Percentiles rank a stretch among this genome's conserved stretches.
Conservation (phyloP, 2,113 vertebrate species). For the Xerus inauris region DNA sequence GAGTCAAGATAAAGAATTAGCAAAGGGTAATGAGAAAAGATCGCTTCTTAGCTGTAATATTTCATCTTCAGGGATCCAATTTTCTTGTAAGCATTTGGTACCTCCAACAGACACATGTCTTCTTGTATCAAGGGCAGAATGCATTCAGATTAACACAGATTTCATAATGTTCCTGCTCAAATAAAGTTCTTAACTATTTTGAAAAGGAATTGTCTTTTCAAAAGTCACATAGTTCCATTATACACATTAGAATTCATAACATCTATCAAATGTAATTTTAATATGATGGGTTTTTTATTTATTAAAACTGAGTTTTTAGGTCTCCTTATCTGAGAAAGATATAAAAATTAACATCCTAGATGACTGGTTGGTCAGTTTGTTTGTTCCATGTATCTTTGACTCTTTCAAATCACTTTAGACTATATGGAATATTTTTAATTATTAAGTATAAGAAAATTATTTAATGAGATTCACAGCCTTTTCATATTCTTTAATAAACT, state of each 20-base stretch:
- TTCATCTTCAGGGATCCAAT: not conserved
- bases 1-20: not conserved
- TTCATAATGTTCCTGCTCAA: not conserved
- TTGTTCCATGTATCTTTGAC: not conserved
- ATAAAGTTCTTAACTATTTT: not conserved
- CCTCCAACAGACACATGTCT: not conserved
- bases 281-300: not conserved
- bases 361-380: not conserved
- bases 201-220: not conserved
- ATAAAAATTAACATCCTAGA: not conserved
- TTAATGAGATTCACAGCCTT: not conserved
- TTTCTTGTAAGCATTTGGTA: rapidly evolving
- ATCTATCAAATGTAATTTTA: not conserved
- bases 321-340: not conserved
- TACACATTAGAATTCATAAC: not conserved
- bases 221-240: not conserved
- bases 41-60: not conserved
- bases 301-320: not conserved
- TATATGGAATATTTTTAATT: not conserved
- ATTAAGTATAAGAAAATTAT: not conserved
- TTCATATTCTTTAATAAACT: not conserved
- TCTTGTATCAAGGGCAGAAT: not conserved
- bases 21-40: not conserved
- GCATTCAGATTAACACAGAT: not conserved
- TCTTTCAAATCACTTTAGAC: not conserved